These are phyloP conservation scores for Sus scrofa DNA, from an alignment of 2,113 vertebrate species.

Conservation along the genomic window DNA sequence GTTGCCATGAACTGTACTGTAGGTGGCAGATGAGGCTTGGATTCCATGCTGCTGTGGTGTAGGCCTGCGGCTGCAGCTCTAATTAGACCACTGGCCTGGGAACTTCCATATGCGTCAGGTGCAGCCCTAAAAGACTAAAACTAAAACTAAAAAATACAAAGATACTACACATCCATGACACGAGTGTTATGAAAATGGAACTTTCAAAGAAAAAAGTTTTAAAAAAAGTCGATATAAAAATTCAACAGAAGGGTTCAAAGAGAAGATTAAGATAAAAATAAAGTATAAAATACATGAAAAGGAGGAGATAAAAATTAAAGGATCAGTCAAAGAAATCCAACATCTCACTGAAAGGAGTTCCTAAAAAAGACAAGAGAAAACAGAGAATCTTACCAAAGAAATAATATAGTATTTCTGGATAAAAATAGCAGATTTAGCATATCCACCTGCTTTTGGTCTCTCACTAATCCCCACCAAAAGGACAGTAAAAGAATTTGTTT, in stretches of 20 bases:
- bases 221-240: not conserved
- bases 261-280: slow-evolving; percentile 21
- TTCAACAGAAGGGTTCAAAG: not conserved
- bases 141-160: not conserved
- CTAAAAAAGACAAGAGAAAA: not conserved
- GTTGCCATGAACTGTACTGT: no score
- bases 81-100: no score
- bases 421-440: not conserved
- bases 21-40: no score
- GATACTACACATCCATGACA: not conserved
- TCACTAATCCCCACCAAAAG: not conserved
- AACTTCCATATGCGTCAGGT: no score
- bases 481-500: not conserved
- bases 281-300: not conserved
- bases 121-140: no score
- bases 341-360: not conserved
- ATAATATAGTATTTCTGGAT: not conserved
- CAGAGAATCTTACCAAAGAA: not conserved
- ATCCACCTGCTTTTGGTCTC: not conserved
- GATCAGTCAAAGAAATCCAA: slow-evolving; percentile 31
- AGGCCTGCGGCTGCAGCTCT: no score
- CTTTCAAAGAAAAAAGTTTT: not conserved
- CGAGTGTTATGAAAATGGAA: slow-evolving; percentile 8
- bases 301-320: slow-evolving; percentile 15
- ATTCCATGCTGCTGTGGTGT: no score